A percentile compares a stretch with the other conserved stretches of the same genome.
phyloP scores from a whole-genome alignment of 2,888 invertebrate species.

The Lasioglossum marginatum region DNA sequence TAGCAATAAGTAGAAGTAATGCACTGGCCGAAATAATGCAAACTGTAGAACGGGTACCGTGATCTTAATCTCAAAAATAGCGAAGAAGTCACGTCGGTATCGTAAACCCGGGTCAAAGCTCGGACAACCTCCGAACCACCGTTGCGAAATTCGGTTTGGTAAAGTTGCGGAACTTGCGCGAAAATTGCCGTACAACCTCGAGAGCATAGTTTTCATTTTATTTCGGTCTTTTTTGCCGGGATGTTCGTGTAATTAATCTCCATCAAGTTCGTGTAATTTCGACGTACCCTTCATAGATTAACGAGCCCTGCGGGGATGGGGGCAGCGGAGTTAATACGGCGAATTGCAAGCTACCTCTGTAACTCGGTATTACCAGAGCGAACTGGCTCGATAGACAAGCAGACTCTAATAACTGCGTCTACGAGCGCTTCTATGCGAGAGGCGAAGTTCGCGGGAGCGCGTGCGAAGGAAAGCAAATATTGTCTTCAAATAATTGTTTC shows the following conservation, averaged over 20 bases:
- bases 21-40: background rate
- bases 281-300: constrained; percentile 32
- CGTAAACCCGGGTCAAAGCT: background rate
- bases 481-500: constrained; percentile 46
- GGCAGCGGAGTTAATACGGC: constrained; percentile 15
- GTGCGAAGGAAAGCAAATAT: constrained; percentile 53
- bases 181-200: background rate
- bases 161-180: background rate
- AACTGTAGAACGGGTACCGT: background rate
- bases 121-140: background rate
- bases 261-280: constrained; percentile 27
- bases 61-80: background rate
- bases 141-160: background rate
- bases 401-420: constrained; percentile 55
- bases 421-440: background rate
- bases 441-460: background rate
- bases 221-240: background rate
- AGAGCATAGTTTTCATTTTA: background rate
- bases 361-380: constrained; percentile 16
- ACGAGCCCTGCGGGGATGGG: constrained; percentile 12
- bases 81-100: constrained; percentile 5
- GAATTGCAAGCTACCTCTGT: background rate
- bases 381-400: constrained; percentile 35
- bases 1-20: background rate
- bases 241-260: constrained; percentile 32